These are phyloP conservation scores for Drosophila lutescens DNA, from an alignment of 2,888 invertebrate species.

Conservation along the genomic window DNA sequence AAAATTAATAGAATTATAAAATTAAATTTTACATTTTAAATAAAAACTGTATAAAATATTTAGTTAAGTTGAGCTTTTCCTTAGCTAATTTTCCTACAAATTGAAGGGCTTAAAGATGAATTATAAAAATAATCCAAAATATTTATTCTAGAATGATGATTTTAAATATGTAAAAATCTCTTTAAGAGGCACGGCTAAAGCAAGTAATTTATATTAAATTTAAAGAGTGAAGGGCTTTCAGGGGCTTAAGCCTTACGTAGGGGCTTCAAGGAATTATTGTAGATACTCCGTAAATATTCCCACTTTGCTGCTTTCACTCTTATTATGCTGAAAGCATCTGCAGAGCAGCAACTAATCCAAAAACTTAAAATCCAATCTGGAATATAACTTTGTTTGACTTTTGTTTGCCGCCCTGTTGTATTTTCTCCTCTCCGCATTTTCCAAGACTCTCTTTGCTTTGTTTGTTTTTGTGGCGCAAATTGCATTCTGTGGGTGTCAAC, in stretches of 20 bases:
- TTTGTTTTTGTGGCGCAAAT: conserved; percentile 68
- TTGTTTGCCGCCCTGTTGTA: conserved; percentile 48
- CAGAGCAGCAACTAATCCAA: conserved; percentile 21
- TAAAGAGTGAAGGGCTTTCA: background rate
- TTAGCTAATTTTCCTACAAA: too few species aligned
- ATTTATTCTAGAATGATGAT: too few species aligned
- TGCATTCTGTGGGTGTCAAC: conserved; percentile 74
- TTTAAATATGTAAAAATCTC: too few species aligned
- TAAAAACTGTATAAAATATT: too few species aligned
- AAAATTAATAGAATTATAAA: too few species aligned
- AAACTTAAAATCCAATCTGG: conserved; percentile 41
- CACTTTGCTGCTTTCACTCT: background rate
- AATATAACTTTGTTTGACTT: conserved; percentile 60
- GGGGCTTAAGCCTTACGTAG: background rate
- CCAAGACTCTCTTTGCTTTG: conserved; percentile 28
- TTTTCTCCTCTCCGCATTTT: conserved; percentile 13
- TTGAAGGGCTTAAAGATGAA: too few species aligned
- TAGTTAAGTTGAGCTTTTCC: too few species aligned
- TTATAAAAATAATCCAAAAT: too few species aligned
- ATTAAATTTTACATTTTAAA: too few species aligned
- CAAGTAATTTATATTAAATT: background rate
- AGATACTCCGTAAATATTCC: background rate
- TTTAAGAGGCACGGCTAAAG: too few species aligned
- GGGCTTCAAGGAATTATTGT: background rate
- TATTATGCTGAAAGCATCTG: conserved; percentile 26